Percentiles rank a stretch among this genome's conserved stretches.
These are phyloP conservation scores for Botrylloides violaceus DNA, from an alignment of 23 tunicate genomes.

Conservation along the genomic window DNA sequence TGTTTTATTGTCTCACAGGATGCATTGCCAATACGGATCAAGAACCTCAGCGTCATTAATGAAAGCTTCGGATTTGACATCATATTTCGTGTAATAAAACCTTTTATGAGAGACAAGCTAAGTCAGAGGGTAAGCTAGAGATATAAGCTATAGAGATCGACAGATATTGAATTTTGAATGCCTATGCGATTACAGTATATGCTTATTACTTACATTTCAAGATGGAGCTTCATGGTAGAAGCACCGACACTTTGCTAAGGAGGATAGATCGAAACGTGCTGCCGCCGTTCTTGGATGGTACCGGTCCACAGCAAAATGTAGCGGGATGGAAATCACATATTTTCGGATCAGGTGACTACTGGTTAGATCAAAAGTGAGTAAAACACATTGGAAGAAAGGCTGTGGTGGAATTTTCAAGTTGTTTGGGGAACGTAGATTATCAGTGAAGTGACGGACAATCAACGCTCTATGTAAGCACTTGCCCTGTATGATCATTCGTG, in stretches of 20 bases:
- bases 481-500: too few species aligned
- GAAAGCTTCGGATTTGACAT: conserved; percentile 47
- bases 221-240: conserved; percentile 38
- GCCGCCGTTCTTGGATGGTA: conserved; percentile 41
- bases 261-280: conserved; percentile 28
- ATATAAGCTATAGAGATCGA: too few species aligned
- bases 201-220: neutral
- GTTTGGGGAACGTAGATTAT: too few species aligned
- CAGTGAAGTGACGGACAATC: too few species aligned
- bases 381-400: too few species aligned
- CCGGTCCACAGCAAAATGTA: conserved; percentile 38
- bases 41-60: conserved; percentile 42
- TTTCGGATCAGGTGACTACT: neutral
- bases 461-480: too few species aligned
- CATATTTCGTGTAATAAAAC: conserved; percentile 40
- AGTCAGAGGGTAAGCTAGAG: conserved; percentile 29
- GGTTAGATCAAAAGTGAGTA: neutral
- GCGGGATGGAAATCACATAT: conserved; percentile 32
- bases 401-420: too few species aligned
- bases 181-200: too few species aligned
- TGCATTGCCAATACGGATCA: conserved; percentile 53
- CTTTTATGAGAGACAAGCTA: conserved; percentile 71
- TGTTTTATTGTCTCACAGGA: conserved; percentile 63
- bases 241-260: conserved; percentile 31
- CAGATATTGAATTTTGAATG: too few species aligned